These are phyloP conservation scores for Palloptera scutellata DNA, from an alignment of 2,888 invertebrate species.

Conservation along the genomic window DNA sequence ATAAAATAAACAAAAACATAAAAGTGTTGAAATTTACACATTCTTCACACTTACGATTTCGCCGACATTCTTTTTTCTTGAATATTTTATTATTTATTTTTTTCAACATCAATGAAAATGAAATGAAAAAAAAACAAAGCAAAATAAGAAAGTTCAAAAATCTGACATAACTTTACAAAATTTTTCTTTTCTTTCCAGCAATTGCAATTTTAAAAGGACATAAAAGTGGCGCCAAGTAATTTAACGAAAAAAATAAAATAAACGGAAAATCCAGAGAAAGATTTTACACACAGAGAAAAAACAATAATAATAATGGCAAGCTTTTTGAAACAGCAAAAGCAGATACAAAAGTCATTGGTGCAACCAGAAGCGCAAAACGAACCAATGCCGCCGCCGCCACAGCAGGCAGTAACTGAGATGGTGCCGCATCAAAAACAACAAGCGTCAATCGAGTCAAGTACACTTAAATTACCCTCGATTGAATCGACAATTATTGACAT, in stretches of 20 bases:
- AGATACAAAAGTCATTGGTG: slow-evolving; percentile 2
- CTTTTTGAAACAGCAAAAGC: slow-evolving; percentile 11
- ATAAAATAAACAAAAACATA: slow-evolving; percentile 40
- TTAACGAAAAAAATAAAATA: no score
- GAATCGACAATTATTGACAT: slow-evolving; percentile 59
- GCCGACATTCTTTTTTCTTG: not conserved
- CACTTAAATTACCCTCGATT: slow-evolving; percentile 35
- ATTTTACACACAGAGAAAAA: slow-evolving; percentile 5
- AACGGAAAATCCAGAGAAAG: no score
- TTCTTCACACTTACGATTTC: slow-evolving; percentile 19
- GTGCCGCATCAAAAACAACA: slow-evolving; percentile 23
- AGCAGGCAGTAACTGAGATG: slow-evolving; percentile 13
- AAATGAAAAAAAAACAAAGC: slow-evolving; percentile 28
- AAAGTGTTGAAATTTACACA: slow-evolving; percentile 46
- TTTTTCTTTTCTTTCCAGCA: not conserved
- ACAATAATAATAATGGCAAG: not conserved
- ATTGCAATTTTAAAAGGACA: no score
- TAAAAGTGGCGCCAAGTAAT: no score
- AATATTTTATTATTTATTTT: slow-evolving; percentile 10
- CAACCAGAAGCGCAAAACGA: slow-evolving; percentile 13
- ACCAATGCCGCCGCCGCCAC: slow-evolving; percentile 6
- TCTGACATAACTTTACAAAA: not conserved
- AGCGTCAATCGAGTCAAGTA: slow-evolving; percentile 33
- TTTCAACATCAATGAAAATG: slow-evolving; percentile 36
- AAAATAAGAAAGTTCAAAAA: slow-evolving; percentile 12